Conservation (phyloP, 2,113 vertebrate genomes). For the Glareola pratincola region DNA sequence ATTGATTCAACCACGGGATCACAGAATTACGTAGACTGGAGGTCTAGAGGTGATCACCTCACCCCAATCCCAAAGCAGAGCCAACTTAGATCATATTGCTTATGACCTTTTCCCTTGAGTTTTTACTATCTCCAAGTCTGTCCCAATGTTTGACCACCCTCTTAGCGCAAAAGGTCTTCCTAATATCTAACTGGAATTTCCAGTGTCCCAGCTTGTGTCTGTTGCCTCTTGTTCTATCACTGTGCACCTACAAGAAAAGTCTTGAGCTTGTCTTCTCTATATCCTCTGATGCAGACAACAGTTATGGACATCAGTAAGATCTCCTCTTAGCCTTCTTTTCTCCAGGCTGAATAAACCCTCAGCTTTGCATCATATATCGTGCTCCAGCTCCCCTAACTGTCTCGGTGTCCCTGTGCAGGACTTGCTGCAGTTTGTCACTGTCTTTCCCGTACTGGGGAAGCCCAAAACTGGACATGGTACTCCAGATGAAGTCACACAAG, state of each 20-base stretch:
- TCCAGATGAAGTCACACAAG: neutral
- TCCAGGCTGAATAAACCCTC: neutral
- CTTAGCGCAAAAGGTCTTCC: neutral
- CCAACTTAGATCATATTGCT: neutral
- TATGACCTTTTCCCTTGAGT: neutral
- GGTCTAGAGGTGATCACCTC: neutral
- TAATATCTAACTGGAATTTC: neutral
- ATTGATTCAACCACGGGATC: neutral
- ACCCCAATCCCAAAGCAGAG: neutral
- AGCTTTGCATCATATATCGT: neutral
- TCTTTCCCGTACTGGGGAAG: neutral
- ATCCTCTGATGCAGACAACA: neutral
- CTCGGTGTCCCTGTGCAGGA: neutral
- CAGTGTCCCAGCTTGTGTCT: neutral
- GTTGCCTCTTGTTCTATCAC: neutral
- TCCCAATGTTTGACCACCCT: neutral
- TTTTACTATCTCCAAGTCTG: neutral
- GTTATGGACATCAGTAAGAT: neutral
- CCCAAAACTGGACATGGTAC: neutral
- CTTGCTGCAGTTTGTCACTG: neutral
- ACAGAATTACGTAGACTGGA: neutral
- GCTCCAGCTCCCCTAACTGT: rapidly evolving
- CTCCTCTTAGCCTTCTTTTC: neutral
- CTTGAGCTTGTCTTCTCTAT: neutral
- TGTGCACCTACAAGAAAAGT: neutral